These are phyloP conservation scores for Gonioctena quinquepunctata DNA, from an alignment of 1,140 invertebrate species.

Conservation along the genomic window DNA sequence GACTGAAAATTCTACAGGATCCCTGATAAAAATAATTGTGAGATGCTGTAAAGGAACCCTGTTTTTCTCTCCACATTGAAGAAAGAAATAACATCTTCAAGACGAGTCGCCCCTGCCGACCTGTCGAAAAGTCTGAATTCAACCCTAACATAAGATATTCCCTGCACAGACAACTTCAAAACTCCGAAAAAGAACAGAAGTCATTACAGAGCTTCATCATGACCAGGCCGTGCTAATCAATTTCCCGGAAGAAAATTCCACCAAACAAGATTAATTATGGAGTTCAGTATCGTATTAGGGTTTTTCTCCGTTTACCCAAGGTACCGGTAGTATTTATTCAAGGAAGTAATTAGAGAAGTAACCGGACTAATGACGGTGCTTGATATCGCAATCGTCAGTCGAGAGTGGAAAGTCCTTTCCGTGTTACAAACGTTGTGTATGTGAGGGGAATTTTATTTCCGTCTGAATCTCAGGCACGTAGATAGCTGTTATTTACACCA, in stretches of 20 bases:
- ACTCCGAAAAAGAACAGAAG: neutral
- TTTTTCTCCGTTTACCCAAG: conserved; percentile 23
- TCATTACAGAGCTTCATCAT: neutral
- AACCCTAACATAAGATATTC: neutral
- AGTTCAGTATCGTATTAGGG: conserved; percentile 30
- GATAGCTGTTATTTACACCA: conserved; percentile 30
- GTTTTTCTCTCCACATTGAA: no score
- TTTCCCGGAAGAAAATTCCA: neutral
- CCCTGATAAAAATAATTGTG: no score
- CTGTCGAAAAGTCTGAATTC: neutral
- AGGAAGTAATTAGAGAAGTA: conserved; percentile 39
- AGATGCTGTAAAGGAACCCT: no score
- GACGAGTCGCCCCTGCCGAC: neutral
- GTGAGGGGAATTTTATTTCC: conserved; percentile 6
- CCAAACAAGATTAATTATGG: conserved; percentile 35
- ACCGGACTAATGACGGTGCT: conserved; percentile 31
- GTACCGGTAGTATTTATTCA: conserved; percentile 32
- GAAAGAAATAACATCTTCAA: no score
- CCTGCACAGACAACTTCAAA: neutral
- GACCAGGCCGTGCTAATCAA: neutral
- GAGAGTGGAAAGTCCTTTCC: neutral
- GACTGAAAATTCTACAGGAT: no score
- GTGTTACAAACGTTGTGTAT: neutral
- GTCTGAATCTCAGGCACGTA: conserved; percentile 27
- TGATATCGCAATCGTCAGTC: conserved; percentile 8